A percentile compares a stretch with the other conserved stretches of the same genome.
These are phyloP conservation scores for Scelioninae gen. 2 DNA, from an alignment of 2,888 invertebrate species.

Conservation along the genomic window DNA sequence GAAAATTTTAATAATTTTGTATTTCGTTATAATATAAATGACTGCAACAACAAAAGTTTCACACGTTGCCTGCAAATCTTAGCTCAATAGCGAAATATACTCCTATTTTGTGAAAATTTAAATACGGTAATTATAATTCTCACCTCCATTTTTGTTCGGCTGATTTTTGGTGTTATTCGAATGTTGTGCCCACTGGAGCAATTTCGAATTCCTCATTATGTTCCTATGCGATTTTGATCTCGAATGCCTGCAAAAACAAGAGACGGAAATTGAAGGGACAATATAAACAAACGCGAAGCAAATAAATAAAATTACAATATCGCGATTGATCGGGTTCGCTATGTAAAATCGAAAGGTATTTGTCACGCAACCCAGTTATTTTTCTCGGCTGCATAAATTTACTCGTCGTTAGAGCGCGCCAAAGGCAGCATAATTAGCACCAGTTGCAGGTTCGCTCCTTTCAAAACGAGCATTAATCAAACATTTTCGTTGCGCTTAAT, in stretches of 20 bases:
- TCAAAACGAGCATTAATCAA: slow-evolving; percentile 37
- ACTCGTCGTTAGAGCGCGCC: slow-evolving; percentile 36
- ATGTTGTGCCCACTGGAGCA: slow-evolving; percentile 79
- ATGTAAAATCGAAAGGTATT: slow-evolving; percentile 61
- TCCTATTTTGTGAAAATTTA: too few species aligned
- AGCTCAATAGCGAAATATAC: too few species aligned
- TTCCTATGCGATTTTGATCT: slow-evolving; percentile 49
- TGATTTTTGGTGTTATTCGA: slow-evolving; percentile 76
- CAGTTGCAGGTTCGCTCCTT: slow-evolving; percentile 16
- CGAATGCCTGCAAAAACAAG: slow-evolving; percentile 62
- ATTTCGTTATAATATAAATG: too few species aligned
- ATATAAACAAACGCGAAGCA: slow-evolving; percentile 55
- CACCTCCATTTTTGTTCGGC: slow-evolving; percentile 73
- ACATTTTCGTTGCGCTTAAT: slow-evolving; percentile 1
- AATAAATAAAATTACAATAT: too few species aligned
- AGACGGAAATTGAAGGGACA: slow-evolving; percentile 6
- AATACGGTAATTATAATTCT: slow-evolving; percentile 4
- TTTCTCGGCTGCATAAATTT: slow-evolving; percentile 48
- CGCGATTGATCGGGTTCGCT: too few species aligned
- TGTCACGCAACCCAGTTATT: slow-evolving; percentile 58
- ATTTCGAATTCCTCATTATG: slow-evolving; percentile 77
- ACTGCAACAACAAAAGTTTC: too few species aligned
- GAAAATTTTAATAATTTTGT: too few species aligned
- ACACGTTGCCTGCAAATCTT: too few species aligned
- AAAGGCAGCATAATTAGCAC: slow-evolving; percentile 35